Conservation (phyloP, 2,888 invertebrate species). For the Venusia cambrica region DNA sequence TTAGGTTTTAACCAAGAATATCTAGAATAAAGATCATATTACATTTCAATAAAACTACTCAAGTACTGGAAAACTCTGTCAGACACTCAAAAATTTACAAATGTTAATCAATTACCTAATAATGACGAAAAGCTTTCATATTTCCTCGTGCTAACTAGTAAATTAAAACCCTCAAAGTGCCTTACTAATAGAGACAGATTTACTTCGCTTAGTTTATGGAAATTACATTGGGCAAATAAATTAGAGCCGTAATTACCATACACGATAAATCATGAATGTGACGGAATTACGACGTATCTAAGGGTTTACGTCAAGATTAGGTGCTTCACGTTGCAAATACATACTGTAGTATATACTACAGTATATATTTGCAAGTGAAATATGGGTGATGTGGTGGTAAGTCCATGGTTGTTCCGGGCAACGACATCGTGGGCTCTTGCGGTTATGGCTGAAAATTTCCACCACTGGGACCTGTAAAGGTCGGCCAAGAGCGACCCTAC, state of each 20-base stretch:
- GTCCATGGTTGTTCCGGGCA: too few relatives aligned
- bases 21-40: too few relatives aligned
- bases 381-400: too few relatives aligned
- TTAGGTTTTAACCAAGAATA: too few relatives aligned
- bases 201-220: constrained; percentile 13
- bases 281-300: constrained; percentile 30
- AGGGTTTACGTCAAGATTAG: constrained; percentile 30
- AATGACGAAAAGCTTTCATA: constrained; percentile 1
- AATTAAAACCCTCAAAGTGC: constrained; percentile 11
- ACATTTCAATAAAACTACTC: too few relatives aligned
- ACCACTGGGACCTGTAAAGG: too few relatives aligned
- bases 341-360: constrained; percentile 3
- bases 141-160: constrained; percentile 4
- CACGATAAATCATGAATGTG: constrained; percentile 31
- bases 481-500: too few relatives aligned
- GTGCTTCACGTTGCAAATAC: constrained; percentile 13
- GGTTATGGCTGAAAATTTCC: too few relatives aligned
- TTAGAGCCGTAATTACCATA: constrained; percentile 25
- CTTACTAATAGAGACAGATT: constrained; percentile 19
- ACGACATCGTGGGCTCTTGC: too few relatives aligned
- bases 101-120: constrained; percentile 8
- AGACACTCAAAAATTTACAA: too few relatives aligned
- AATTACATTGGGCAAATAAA: constrained; percentile 25
- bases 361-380: too few relatives aligned
- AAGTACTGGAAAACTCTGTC: too few relatives aligned